Conservation (phyloP, 2,888 invertebrate species). For the Margaritifera margaritifera region DNA sequence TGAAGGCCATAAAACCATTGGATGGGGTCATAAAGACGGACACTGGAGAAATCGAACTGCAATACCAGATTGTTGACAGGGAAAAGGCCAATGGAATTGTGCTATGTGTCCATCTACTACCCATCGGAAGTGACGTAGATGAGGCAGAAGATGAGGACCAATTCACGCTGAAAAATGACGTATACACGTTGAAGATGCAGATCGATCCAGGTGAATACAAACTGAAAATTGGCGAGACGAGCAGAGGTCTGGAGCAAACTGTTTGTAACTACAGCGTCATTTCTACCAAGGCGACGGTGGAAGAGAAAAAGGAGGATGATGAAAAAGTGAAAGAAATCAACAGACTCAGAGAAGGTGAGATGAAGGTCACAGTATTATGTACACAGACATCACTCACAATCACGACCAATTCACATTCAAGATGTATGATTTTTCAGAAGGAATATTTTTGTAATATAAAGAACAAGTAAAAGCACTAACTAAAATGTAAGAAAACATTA, state of each 20-base stretch:
- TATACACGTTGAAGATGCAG: slow-evolving; percentile 26
- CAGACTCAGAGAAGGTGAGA: slow-evolving; percentile 40
- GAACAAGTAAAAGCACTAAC: too few relatives aligned
- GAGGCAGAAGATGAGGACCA: slow-evolving; percentile 15
- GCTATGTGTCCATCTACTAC: slow-evolving; percentile 20
- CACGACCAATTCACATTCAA: too few relatives aligned
- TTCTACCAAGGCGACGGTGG: slow-evolving; percentile 20
- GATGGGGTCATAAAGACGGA: slow-evolving; percentile 34
- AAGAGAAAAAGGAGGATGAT: slow-evolving; percentile 5
- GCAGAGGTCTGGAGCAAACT: slow-evolving; percentile 44
- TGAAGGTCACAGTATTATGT: too few relatives aligned
- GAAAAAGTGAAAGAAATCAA: slow-evolving; percentile 18
- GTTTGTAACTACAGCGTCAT: slow-evolving; percentile 62
- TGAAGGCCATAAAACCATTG: slow-evolving; percentile 31
- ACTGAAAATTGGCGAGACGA: slow-evolving; percentile 30
- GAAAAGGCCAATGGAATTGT: slow-evolving; percentile 30
- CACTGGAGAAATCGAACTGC: slow-evolving; percentile 35
- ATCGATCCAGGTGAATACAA: slow-evolving; percentile 35
- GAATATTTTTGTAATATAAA: too few relatives aligned
- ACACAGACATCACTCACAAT: too few relatives aligned
- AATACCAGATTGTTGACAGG: slow-evolving; percentile 32
- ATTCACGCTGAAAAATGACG: slow-evolving; percentile 28
- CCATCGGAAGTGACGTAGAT: slow-evolving; percentile 25
- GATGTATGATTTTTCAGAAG: too few relatives aligned
- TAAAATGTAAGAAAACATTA: too few relatives aligned